Percentiles rank a stretch among this genome's conserved stretches.
These are phyloP conservation scores for Chamaetylas fuelleborni DNA, from an alignment of 2,113 vertebrate species.

Conservation along the genomic window DNA sequence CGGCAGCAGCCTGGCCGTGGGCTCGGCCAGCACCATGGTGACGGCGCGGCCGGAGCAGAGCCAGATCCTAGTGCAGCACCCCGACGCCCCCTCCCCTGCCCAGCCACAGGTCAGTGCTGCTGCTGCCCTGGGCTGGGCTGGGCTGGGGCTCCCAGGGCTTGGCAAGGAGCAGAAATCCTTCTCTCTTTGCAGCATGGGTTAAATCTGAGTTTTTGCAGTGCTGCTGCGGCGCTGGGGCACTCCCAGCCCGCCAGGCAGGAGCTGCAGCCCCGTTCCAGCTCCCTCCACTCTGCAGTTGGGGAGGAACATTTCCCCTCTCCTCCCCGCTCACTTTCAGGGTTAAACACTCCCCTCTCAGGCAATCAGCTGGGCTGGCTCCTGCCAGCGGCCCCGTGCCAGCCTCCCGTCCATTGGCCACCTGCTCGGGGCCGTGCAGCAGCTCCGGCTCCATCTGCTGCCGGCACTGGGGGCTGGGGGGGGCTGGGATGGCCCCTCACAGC, in stretches of 20 bases:
- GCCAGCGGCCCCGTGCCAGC: slow-evolving; percentile 37
- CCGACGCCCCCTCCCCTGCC: slow-evolving; percentile 92
- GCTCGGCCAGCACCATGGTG: slow-evolving; percentile 89
- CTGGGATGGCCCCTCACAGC: too few species aligned
- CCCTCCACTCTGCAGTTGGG: neutral
- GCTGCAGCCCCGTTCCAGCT: neutral
- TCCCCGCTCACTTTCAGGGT: neutral
- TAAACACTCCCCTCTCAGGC: neutral
- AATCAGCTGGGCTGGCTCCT: neutral
- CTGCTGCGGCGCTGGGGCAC: too few species aligned
- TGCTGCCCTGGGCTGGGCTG: too few species aligned
- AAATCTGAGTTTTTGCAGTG: too few species aligned
- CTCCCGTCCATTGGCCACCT: slow-evolving; percentile 52
- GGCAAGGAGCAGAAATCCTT: too few species aligned
- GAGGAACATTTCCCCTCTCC: neutral
- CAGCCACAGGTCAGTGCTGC: slow-evolving; percentile 87
- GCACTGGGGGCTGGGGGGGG: neutral
- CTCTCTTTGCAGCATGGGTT: too few species aligned
- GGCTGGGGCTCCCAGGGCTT: too few species aligned
- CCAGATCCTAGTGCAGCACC: slow-evolving; percentile 89
- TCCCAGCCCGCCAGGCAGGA: neutral
- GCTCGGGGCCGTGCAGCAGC: slow-evolving; percentile 34
- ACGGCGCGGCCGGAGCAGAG: slow-evolving; percentile 90
- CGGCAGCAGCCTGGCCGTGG: slow-evolving; percentile 76
- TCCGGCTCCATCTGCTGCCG: slow-evolving; percentile 52